Evolutionary conservation across 1,140 invertebrate species (phyloP).

Genomic region (Aphelenchoides besseyi): DNA sequence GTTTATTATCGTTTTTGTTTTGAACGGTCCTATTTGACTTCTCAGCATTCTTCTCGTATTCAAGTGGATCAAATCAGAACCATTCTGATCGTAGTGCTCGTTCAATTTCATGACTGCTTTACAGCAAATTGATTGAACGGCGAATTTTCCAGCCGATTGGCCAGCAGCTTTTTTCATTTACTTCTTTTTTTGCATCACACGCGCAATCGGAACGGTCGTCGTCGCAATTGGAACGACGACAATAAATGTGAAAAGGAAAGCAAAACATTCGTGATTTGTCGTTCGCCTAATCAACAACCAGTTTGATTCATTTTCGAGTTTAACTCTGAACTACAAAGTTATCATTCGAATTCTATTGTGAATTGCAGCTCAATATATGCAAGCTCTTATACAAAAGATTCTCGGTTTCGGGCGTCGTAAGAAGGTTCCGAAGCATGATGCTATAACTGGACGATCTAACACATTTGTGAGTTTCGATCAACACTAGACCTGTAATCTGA

Average conservation of each 20-base stretch:
- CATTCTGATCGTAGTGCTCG: too few relatives aligned
- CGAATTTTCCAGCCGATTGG: not conserved
- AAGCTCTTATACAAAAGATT: constrained; percentile 34
- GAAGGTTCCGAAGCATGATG: constrained; percentile 59
- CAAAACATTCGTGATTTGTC: not conserved
- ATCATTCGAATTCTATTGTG: not conserved
- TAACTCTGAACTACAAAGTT: not conserved
- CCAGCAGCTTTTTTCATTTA: not conserved
- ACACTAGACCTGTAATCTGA: too few relatives aligned
- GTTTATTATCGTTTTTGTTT: not conserved
- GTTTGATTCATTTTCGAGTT: not conserved
- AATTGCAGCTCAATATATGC: constrained; percentile 15
- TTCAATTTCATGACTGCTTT: too few relatives aligned
- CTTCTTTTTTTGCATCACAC: not conserved
- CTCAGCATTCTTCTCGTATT: too few relatives aligned
- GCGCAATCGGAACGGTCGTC: not conserved
- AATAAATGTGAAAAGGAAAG: too few relatives aligned
- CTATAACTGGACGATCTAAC: constrained; percentile 60
- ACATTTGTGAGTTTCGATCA: too few relatives aligned
- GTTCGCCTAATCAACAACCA: not conserved
- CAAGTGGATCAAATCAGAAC: not conserved
- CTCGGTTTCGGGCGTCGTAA: constrained; percentile 37
- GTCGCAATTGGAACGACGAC: too few relatives aligned
- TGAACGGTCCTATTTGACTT: not conserved
- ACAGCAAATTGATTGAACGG: not conserved